phyloP scores from a whole-genome alignment of 2,888 invertebrate genomes.

The Octodonta nipae region DNA sequence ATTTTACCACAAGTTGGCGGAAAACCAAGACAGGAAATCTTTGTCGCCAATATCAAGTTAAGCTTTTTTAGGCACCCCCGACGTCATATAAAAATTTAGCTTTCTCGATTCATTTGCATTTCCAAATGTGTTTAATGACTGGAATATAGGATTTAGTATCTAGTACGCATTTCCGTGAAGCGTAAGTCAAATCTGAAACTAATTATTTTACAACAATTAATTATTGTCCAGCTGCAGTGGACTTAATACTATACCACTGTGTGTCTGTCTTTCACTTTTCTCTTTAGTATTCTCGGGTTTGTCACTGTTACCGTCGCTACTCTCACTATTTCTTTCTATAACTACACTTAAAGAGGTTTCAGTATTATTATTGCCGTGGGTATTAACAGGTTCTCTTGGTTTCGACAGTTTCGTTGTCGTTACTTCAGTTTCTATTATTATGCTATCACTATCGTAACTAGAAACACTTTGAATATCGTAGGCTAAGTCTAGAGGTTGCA shows the following conservation, averaged over 20 bases:
- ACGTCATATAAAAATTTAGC: no score
- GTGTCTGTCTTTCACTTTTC: constrained; percentile 27
- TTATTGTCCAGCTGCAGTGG: constrained; percentile 46
- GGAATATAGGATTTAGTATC: no score
- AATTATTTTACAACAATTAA: constrained; percentile 15
- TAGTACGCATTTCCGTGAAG: no score
- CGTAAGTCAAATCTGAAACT: constrained; percentile 8
- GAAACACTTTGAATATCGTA: constrained; percentile 30
- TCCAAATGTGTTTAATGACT: no score
- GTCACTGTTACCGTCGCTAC: constrained; percentile 7
- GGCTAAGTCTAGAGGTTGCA: constrained; percentile 32
- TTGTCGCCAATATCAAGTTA: no score
- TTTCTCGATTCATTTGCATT: no score
- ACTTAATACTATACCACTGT: constrained; percentile 48
- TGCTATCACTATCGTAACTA: constrained; percentile 24
- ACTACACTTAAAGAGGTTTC: constrained; percentile 40
- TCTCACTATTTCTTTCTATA: constrained; percentile 25
- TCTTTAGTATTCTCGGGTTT: neutral
- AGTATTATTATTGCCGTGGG: constrained; percentile 31
- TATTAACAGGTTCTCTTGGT: constrained; percentile 26
- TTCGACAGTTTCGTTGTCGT: constrained; percentile 25
- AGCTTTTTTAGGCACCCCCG: no score
- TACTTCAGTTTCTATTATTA: constrained; percentile 19
- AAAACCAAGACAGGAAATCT: no score
- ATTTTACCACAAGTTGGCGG: no score